A percentile compares a stretch with the other conserved stretches of the same genome.
Evolutionary conservation across 2,113 vertebrate genomes (phyloP).

Genomic region (Piprites chloris): DNA sequence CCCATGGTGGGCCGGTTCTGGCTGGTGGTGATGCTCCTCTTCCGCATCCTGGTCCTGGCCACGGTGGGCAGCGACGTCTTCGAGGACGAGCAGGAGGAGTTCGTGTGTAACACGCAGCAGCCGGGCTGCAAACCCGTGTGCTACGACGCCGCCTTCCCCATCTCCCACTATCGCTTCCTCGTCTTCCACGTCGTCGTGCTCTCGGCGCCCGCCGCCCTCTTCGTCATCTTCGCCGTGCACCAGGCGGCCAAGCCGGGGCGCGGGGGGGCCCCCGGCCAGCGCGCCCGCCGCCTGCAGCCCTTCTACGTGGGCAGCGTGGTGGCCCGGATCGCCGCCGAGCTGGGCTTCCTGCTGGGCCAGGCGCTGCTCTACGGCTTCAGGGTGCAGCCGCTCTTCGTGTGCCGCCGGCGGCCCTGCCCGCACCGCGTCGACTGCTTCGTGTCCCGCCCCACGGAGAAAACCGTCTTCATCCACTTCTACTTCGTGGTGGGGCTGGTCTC

Average conservation of each 20-base stretch:
- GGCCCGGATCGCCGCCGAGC: slow-evolving; percentile 81
- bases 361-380: slow-evolving; percentile 85
- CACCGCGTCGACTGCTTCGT: slow-evolving; percentile 91
- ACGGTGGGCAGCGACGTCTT: slow-evolving; percentile 90
- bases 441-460: slow-evolving; percentile 90
- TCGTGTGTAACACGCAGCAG: slow-evolving; percentile 90
- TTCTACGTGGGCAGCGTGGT: slow-evolving; percentile 84
- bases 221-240: slow-evolving; percentile 86
- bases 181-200: slow-evolving; percentile 92
- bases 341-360: slow-evolving; percentile 85
- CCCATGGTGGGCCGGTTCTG: slow-evolving; percentile 91
- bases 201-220: slow-evolving; percentile 85
- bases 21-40: slow-evolving; percentile 90
- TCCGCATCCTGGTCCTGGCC: slow-evolving; percentile 88
- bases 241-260: slow-evolving; percentile 70
- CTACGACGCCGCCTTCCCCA: slow-evolving; percentile 88
- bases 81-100: slow-evolving; percentile 89
- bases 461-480: slow-evolving; percentile 90
- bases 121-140: slow-evolving; percentile 92
- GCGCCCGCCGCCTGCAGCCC: slow-evolving; percentile 43
- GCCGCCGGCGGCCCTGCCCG: slow-evolving; percentile 83
- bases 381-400: slow-evolving; percentile 84
- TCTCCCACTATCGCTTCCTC: slow-evolving; percentile 95
- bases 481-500: slow-evolving; percentile 84
- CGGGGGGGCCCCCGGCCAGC: not conserved